Conservation (phyloP, 2,888 invertebrate species). For the Oxyteleia sp. region DNA sequence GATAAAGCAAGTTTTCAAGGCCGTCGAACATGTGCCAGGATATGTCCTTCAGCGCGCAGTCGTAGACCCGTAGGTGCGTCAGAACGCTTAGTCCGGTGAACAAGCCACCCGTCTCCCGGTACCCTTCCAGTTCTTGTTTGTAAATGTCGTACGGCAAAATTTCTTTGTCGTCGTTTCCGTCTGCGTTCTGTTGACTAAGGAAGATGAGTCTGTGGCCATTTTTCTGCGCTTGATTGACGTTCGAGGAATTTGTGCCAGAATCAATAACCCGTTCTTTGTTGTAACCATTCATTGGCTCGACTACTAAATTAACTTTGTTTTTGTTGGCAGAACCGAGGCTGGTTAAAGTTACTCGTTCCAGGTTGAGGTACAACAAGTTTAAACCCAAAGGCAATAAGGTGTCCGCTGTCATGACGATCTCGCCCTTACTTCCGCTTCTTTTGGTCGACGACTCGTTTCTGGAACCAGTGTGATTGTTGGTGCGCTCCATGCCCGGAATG, state of each 20-base stretch:
- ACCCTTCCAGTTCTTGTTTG: constrained; percentile 83
- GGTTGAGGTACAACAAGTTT: constrained; percentile 81
- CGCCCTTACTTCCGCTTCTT: constrained; percentile 66
- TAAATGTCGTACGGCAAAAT: constrained; percentile 91
- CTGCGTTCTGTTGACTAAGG: constrained; percentile 81
- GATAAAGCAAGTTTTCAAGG: too few relatives aligned
- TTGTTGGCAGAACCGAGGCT: constrained; percentile 76
- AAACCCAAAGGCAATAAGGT: constrained; percentile 80
- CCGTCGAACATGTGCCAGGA: too few relatives aligned
- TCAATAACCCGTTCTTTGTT: constrained; percentile 42
- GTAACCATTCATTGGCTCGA: constrained; percentile 78
- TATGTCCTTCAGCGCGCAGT: too few relatives aligned
- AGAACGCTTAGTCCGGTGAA: too few relatives aligned
- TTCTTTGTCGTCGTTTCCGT: constrained; percentile 87
- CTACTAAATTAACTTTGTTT: constrained; percentile 81
- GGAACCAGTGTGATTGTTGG: constrained; percentile 64
- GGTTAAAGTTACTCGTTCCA: constrained; percentile 82
- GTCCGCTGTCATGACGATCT: constrained; percentile 81
- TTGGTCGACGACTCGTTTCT: constrained; percentile 54
- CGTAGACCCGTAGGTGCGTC: too few relatives aligned
- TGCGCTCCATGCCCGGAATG: constrained; percentile 88
- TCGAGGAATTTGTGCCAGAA: constrained; percentile 53
- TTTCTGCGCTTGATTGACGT: too few relatives aligned
- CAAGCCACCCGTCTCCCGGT: too few relatives aligned
- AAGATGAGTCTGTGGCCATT: constrained; percentile 83